A percentile compares a stretch with the other conserved stretches of the same genome.
Evolutionary conservation across 1,140 invertebrate genomes (phyloP).

Genomic region (Vanessa tameamea): DNA sequence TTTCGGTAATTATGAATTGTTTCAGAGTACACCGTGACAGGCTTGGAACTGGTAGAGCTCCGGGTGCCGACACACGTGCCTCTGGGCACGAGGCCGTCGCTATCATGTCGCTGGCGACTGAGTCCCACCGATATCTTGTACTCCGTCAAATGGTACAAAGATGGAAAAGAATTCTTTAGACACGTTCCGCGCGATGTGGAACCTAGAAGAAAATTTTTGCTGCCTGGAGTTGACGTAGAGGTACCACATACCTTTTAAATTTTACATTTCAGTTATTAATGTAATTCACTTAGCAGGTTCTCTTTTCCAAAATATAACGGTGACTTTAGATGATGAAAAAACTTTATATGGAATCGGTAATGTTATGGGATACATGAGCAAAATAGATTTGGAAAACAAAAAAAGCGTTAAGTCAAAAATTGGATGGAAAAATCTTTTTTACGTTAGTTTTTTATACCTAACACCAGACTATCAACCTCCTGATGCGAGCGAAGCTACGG

Average conservation of each 20-base stretch:
- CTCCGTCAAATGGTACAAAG: conserved; percentile 94
- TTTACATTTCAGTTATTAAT: too few species aligned
- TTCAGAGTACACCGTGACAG: conserved; percentile 68
- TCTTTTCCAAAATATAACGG: too few species aligned
- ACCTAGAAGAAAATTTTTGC: conserved; percentile 87
- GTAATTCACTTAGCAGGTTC: too few species aligned
- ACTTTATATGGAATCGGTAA: too few species aligned
- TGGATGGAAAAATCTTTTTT: too few species aligned
- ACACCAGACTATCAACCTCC: too few species aligned
- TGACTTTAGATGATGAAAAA: too few species aligned
- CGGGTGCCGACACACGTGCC: conserved; percentile 85
- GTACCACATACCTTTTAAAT: conserved; percentile 69
- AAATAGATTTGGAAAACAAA: too few species aligned
- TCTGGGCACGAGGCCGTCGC: conserved; percentile 83
- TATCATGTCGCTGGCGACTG: conserved; percentile 90
- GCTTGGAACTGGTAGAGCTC: conserved; percentile 84
- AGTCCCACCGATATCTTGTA: conserved; percentile 89
- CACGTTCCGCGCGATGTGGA: conserved; percentile 88
- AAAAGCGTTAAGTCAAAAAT: too few species aligned
- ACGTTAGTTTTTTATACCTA: too few species aligned
- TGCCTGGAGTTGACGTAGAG: conserved; percentile 90
- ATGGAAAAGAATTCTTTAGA: conserved; percentile 92
- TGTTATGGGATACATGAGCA: too few species aligned
- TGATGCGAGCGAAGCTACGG: too few species aligned
- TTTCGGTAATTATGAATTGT: conserved; percentile 5